Base-by-base conservation (phyloP, 2,797 vertebrate species). In the Lutra lutra region DNA sequence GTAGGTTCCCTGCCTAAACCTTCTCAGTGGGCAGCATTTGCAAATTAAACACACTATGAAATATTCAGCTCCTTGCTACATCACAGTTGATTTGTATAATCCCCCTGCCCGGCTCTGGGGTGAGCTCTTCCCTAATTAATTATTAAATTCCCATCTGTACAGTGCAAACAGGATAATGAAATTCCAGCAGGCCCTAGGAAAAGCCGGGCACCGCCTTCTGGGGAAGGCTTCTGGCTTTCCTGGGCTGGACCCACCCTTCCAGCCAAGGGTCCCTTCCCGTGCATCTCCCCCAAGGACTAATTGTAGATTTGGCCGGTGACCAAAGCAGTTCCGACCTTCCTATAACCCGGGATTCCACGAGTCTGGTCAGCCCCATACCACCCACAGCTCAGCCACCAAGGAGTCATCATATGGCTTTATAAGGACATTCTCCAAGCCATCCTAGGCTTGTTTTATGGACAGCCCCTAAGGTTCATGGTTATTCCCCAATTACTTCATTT, bases 101-200 rank as follows among this genome's bases (percentile, higher is more conserved):
- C 95, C 95, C 89, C 85, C n/a, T 92, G 82, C 95, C 35, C 1
- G 4, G 79, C 88, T 97, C 92, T 84, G 46, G 77, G 92, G 95
- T 91, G 79, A 98, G 89, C 92, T 64, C n/a, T 21, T 98, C 94
- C 92, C 97, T 97, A 96, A 98, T 97, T 97, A 98, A 98, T 98
- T 97, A 98, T 98, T 98, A 97, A 98, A 97, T 98, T 98, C 96
- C 92, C 96, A 94, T 97, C 97, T 98, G 96, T 83, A 93, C 70
- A 51, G 91, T 32, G 85, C 72, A 91, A 92, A 84, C 56, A 66
- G 78, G 89, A 89, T 97, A 95, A 95, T 95, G 93, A 95, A 91
- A 97, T 97, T 97, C 82, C 96, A 95, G 80, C 25, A 90, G 82
- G 87, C 80, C 73, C 60, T 7, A 7, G 20, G 94, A 48, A 92